These are phyloP conservation scores for Etheostoma perlongum DNA, from an alignment of 2,797 vertebrate genomes.

Conservation along the genomic window DNA sequence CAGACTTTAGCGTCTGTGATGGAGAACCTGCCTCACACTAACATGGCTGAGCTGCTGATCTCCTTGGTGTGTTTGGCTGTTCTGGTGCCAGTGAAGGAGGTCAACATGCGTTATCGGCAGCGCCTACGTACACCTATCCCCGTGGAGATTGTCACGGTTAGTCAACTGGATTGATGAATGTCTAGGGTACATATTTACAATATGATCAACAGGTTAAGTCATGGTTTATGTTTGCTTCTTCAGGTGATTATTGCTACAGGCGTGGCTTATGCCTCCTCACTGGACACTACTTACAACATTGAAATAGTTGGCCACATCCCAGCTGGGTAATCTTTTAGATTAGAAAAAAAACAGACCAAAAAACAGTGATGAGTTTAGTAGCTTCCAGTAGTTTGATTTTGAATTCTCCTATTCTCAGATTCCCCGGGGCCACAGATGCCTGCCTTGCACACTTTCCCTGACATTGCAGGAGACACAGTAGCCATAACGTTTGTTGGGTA, in stretches of 20 bases:
- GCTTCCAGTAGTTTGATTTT: slow-evolving; percentile 15
- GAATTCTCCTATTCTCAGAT: slow-evolving; percentile 75
- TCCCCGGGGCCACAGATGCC: slow-evolving; percentile 88
- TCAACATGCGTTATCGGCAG: slow-evolving; percentile 90
- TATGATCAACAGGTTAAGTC: background rate
- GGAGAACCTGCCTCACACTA: slow-evolving; percentile 88
- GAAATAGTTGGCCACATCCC: slow-evolving; percentile 93
- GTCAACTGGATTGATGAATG: slow-evolving; percentile 31
- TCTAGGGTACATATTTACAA: background rate
- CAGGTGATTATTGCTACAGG: slow-evolving; percentile 92
- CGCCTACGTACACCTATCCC: slow-evolving; percentile 91
- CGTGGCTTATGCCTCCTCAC: slow-evolving; percentile 88
- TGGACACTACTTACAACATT: slow-evolving; percentile 88
- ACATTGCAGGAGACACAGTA: slow-evolving; percentile 89
- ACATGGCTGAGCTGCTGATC: slow-evolving; percentile 90
- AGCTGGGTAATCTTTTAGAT: slow-evolving; percentile 84
- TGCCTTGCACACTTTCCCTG: slow-evolving; percentile 85
- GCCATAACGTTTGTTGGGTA: slow-evolving; percentile 93
- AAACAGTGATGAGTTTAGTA: background rate
- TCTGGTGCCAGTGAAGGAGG: slow-evolving; percentile 92
- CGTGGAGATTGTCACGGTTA: slow-evolving; percentile 89
- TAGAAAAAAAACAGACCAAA: background rate
- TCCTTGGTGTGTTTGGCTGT: slow-evolving; percentile 89
- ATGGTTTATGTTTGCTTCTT: slow-evolving; percentile 13
- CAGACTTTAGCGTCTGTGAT: slow-evolving; percentile 91